phyloP scores from a whole-genome alignment of 2,888 invertebrate genomes.

The Cataglyphis cursor region DNA sequence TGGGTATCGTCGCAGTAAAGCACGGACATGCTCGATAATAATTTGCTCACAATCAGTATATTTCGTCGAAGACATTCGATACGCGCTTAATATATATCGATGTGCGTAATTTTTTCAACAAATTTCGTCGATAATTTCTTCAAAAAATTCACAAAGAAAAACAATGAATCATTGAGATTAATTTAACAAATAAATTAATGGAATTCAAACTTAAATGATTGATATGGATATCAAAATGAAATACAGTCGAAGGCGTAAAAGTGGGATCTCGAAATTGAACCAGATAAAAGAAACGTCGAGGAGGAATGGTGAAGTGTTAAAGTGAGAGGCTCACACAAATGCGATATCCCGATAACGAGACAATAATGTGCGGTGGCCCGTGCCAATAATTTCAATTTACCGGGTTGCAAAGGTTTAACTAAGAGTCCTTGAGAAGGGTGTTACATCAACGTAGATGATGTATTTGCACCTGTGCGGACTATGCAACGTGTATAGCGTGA shows the following conservation, averaged over 20 bases:
- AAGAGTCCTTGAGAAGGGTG: constrained; percentile 37
- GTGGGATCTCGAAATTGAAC: constrained; percentile 25
- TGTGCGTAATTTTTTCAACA: neutral
- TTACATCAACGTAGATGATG: constrained; percentile 20
- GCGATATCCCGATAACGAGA: constrained; percentile 79
- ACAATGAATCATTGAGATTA: neutral
- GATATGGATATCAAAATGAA: constrained; percentile 37
- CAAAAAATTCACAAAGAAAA: neutral
- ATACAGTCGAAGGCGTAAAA: constrained; percentile 25
- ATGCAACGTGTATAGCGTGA: neutral
- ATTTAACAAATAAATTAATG: neutral
- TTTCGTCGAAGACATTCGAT: constrained; percentile 2
- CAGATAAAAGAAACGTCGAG: constrained; percentile 28
- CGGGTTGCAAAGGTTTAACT: constrained; percentile 48
- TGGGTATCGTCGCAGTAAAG: constrained; percentile 36
- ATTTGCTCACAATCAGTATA: constrained; percentile 16
- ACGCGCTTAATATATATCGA: constrained; percentile 8
- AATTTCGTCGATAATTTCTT: neutral
- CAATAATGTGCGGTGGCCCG: constrained; percentile 77
- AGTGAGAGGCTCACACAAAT: constrained; percentile 56
- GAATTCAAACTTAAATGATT: neutral
- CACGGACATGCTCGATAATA: constrained; percentile 47
- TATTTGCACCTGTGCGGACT: constrained; percentile 29
- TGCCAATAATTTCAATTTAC: constrained; percentile 80
- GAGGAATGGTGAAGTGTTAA: constrained; percentile 41